phyloP scores from a whole-genome alignment of 1,140 invertebrate genomes.

The Drosophila orosa region DNA sequence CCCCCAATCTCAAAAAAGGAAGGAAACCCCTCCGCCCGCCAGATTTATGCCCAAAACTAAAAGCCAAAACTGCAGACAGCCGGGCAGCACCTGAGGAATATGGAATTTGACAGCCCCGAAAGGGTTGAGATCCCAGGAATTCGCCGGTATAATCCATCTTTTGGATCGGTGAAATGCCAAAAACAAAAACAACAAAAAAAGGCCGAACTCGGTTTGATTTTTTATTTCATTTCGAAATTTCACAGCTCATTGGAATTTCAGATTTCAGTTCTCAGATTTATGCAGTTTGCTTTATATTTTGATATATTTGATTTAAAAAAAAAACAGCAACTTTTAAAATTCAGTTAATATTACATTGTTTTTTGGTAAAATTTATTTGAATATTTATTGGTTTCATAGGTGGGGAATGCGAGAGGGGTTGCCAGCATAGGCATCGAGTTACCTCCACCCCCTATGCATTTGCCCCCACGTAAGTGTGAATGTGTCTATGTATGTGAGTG shows the following conservation, averaged over 20 bases:
- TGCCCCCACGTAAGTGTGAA: constrained; percentile 1
- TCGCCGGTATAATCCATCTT: constrained; percentile 30
- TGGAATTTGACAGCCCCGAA: constrained; percentile 31
- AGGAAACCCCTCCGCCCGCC: neutral
- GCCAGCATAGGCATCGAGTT: constrained; percentile 44
- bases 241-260: constrained; percentile 3
- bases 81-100: constrained; percentile 28
- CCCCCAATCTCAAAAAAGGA: constrained; percentile 14
- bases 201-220: neutral
- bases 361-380: neutral
- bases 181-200: neutral
- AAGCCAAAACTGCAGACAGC: constrained; percentile 12
- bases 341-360: neutral
- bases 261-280: neutral
- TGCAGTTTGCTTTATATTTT: no score
- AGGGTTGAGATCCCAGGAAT: constrained; percentile 20
- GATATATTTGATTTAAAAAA: no score
- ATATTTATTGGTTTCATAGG: neutral
- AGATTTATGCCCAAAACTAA: constrained; percentile 26
- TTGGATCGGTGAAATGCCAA: constrained; percentile 16
- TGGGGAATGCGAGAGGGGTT: neutral
- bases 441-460: constrained; percentile 15
- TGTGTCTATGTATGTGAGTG: constrained; percentile 26
- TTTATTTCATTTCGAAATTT: constrained; percentile 6
- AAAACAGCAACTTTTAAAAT: neutral